Conservation (phyloP, 2,797 vertebrate species). For the Alectoris magna region DNA sequence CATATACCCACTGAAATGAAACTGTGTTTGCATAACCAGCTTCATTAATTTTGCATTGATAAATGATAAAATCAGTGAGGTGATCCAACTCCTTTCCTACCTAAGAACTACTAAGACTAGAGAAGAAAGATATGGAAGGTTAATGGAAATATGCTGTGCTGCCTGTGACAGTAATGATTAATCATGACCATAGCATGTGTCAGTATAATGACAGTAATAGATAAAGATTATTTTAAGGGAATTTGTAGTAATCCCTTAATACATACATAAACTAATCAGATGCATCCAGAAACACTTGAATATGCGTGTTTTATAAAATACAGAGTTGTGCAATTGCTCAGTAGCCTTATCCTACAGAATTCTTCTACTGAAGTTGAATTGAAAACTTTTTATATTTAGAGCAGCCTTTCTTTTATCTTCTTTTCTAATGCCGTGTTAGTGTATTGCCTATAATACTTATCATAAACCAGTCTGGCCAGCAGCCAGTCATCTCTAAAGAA, state of each 20-base stretch:
- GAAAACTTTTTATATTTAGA: background rate
- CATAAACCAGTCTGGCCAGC: background rate
- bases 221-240: background rate
- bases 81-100: background rate
- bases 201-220: background rate
- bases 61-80: background rate
- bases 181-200: background rate
- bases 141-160: background rate
- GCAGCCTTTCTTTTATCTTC: background rate
- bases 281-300: background rate
- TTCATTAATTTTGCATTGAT: background rate
- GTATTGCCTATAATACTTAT: background rate
- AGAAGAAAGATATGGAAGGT: background rate
- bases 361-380: background rate
- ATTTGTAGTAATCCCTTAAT: background rate
- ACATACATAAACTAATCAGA: background rate
- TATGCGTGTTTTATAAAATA: background rate
- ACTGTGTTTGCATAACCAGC: background rate
- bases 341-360: background rate
- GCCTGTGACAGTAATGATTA: background rate
- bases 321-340: background rate
- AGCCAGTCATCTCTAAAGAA: background rate
- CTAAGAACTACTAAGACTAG: background rate
- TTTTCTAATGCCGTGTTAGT: background rate
- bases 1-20: background rate